phyloP scores from a whole-genome alignment of 2,888 invertebrate species.

The Eumacrocentrus americanus region DNA sequence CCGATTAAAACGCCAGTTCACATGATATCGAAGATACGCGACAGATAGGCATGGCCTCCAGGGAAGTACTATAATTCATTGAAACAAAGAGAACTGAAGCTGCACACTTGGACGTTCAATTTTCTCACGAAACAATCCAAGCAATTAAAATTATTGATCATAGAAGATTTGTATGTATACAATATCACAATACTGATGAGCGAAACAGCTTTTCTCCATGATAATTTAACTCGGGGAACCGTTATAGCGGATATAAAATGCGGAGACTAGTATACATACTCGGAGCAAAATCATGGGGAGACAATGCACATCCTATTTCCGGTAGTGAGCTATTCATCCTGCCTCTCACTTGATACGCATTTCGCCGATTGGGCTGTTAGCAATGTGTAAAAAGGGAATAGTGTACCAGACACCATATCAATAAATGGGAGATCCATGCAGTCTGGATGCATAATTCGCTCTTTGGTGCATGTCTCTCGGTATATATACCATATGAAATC shows the following conservation, averaged over 20 bases:
- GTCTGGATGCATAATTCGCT: neutral
- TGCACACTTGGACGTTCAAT: neutral
- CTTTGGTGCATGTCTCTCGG: too few species aligned
- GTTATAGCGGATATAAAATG: neutral
- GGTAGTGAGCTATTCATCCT: constrained; percentile 29
- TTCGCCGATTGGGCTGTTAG: neutral
- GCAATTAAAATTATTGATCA: too few species aligned
- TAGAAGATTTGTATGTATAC: too few species aligned
- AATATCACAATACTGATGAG: too few species aligned
- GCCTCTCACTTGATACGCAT: constrained; percentile 9
- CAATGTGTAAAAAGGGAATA: neutral
- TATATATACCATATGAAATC: neutral
- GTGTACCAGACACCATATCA: neutral
- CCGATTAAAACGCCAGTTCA: constrained; percentile 40
- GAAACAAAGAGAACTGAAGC: constrained; percentile 4
- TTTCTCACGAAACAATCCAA: neutral
- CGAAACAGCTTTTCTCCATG: neutral
- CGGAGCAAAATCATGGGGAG: constrained; percentile 29
- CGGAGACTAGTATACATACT: neutral
- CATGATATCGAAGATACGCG: constrained; percentile 21
- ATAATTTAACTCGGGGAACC: neutral
- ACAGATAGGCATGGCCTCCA: constrained; percentile 20
- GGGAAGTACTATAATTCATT: constrained; percentile 25
- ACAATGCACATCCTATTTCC: constrained; percentile 48
- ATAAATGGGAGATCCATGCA: neutral